Base-by-base conservation (phyloP, 2,888 invertebrate species). In the Spicauda simplicius region DNA sequence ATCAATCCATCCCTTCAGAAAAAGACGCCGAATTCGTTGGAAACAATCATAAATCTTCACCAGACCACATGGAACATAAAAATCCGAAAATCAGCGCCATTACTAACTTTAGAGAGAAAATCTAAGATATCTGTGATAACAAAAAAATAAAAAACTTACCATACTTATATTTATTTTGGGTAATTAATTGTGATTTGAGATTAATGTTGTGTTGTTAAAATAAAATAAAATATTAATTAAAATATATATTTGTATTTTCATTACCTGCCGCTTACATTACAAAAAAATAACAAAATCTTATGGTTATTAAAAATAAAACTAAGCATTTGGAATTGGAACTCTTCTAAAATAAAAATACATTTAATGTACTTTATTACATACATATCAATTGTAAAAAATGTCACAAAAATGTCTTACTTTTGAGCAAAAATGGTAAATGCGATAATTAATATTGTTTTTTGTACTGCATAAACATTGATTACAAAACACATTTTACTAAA, bases 161-260 rank as follows among this genome's bases (percentile, higher is more conserved):
- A 3, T 25, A 48, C 18, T 52, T 20, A 25, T 64, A 64, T 64
- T 64, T 64, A 64, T 64, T 60, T 50, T 37, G 37, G 37, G 12
- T 25, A 12, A n/a, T 45, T n/a, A 45, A 45, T 45, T 45, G n/a
- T 45, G 45, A 45, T 45, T n/a, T 45, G 11, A 45, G 6, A n/a
- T 45, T 14, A 45, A 6, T 45, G 14, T 41, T 37, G 18, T 25
- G 45, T 58, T 59, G 48, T 58, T 58, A 25, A 59, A 45, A 45
- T 59, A 48, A 59, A 59, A 59, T 25, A 59, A 59, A 4, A 48
- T 1, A 59, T 59, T 25, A 48, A 14, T 33, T 25, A 10, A 45
- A 58, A 50, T 25, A 60, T 53, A 33, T 33, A 68, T 62, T 18
- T 18, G 19, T 45, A 54, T 45, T 45, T 45, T 58, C 7, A 18